Base-by-base conservation (phyloP, 2,888 invertebrate genomes). In the Phymatocera aterrima region DNA sequence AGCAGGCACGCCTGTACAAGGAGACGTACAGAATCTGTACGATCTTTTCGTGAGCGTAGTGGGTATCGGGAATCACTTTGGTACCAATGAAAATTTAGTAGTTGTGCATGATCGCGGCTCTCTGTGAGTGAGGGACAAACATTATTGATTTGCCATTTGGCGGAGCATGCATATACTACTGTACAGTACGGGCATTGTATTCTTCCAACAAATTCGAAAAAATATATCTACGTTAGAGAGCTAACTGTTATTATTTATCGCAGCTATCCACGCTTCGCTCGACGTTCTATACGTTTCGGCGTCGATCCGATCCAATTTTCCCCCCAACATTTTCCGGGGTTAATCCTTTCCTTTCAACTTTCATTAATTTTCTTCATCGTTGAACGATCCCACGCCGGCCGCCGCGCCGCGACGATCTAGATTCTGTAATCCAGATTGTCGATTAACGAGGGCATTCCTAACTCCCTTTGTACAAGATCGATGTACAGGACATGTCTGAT, bases 51-150 rank as follows among this genome's bases (percentile, higher is more conserved):
- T 48, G 31, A 31, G 51, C 34, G 40, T 70, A 34, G 21, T n/a
- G n/a, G n/a, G n/a, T 70, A 70, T 70, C 48, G 70, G 72, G 34
- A 72, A 48, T 72, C 72, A 72, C 72, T 72, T 72, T 72, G 72
- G 72, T 34, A 21, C n/a, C 72, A 37, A 51, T 72, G 51, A 51
- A 72, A 48, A 72, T 72, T 72, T 72, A 72, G 31, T 72, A 51
- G 43, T 46, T 28, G 21, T 24, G 12, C 24, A 15, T 51, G 72
- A 51, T 34, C 34, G 34, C 10, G 51, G 31, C 72, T 64, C 37
- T 57, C 28, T 57, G 57, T 37, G 61, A 64, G 37, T 37, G n/a
- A 43, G 43, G 12, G 18, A 48, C 18, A 18, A 72, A 72, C 48
- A 48, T 72, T 72, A 72, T 72, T 72, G 72, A 72, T 72, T 72